These are phyloP conservation scores for Melieria picta DNA, from an alignment of 2,888 invertebrate species.

Conservation along the genomic window DNA sequence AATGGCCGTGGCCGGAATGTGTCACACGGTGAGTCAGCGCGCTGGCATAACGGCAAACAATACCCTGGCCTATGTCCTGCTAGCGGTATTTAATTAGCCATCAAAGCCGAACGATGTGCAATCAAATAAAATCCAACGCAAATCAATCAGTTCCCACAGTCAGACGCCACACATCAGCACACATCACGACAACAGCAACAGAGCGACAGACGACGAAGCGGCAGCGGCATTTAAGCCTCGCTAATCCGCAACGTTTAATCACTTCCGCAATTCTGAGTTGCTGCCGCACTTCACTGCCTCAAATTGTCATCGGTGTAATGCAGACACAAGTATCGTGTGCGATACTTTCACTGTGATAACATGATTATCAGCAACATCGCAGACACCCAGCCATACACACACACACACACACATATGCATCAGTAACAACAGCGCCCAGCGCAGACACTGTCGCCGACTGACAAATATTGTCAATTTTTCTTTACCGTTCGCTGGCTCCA, in stretches of 20 bases:
- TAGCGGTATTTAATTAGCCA: too few species aligned
- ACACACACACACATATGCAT: not conserved
- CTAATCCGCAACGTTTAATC: constrained; percentile 16
- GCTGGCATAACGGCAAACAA: too few species aligned
- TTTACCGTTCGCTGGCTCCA: constrained; percentile 1
- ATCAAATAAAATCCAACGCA: too few species aligned
- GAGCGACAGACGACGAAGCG: not conserved
- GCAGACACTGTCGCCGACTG: constrained; percentile 36
- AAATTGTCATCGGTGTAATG: constrained; percentile 16
- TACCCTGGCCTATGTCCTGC: too few species aligned
- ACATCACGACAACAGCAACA: too few species aligned
- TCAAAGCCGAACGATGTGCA: too few species aligned
- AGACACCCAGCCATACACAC: not conserved
- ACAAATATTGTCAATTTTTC: constrained; percentile 42
- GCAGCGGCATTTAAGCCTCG: not conserved
- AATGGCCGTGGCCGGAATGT: constrained; percentile 13
- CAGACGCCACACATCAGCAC: too few species aligned
- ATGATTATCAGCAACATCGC: constrained; percentile 40
- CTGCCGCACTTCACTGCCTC: constrained; percentile 2
- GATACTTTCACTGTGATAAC: constrained; percentile 51
- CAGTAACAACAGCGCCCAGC: not conserved
- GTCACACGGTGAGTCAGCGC: too few species aligned
- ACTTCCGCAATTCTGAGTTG: constrained; percentile 30
- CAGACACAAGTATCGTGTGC: not conserved
- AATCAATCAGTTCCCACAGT: too few species aligned